Base-by-base conservation (phyloP, 2,888 invertebrate species). In the Brassicogethes aeneus region DNA sequence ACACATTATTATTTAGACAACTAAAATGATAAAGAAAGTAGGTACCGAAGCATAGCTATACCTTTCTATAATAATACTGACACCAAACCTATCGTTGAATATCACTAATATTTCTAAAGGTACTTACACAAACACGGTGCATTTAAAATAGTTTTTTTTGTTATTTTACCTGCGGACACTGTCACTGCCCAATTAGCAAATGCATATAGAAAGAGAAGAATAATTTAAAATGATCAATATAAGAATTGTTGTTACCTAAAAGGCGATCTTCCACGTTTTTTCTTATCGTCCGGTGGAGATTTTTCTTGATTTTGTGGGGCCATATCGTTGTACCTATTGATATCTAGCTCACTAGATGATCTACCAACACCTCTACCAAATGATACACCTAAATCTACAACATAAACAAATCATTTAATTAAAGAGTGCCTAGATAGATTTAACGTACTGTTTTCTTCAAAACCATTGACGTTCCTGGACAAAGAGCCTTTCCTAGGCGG, bases 191-290 rank as follows among this genome's bases (percentile, higher is more conserved):
- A 44, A 40, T 40, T 43, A 40, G 33, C 36, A 42, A 5, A 23
- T 7, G 10, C 5, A 33, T 43, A 46, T 40, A 44, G 40, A 30
- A 46, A 41, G 40, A 43, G 39, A 41, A 38, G 17, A 32, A 37
- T 16, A 34, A 34, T 38, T 34, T 8, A 38, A n/a, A n/a, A n/a
- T n/a, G 33, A 32, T 42, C 37, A 43, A 40, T 40, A 17, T 14
- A 35, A 12, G 33, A 16, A 29, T 36, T 14, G 12, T 13, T 36
- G 40, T 49, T 57, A 86, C 82, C 86, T 86, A 68, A 96, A 95
- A 13, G 95, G 93, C 30, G 93, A 93, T 50, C 92, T 79, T 39
- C 92, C 91, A 7, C 93, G 73, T 60, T 82, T 80, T 65, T 86
- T 82, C 61, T 86, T 83, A 59, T 86, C 82, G 34, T 67, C 64